Conservation (phyloP, 2,797 vertebrate species). For the Danio kyathit region DNA sequence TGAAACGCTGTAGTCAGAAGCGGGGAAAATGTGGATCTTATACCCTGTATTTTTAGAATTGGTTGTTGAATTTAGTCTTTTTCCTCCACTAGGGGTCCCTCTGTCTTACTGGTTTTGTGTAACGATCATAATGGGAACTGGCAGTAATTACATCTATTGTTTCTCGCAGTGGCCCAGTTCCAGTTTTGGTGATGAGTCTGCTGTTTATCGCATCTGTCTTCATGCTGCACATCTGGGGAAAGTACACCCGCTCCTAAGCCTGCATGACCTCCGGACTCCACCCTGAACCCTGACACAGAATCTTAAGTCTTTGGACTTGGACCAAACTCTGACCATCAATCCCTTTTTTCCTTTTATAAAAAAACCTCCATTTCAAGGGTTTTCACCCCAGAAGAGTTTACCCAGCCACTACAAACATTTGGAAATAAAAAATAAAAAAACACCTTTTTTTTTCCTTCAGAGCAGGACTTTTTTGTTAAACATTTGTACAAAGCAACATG, state of each 20-base stretch:
- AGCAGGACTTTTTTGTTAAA: conserved; percentile 43
- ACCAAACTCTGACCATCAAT: conserved; percentile 85
- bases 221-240: conserved; percentile 99
- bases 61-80: neutral
- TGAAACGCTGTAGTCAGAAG: too few relatives aligned
- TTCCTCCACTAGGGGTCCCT: conserved; percentile 54
- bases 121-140: neutral
- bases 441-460: neutral
- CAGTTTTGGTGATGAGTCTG: conserved; percentile 98
- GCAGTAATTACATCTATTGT: conserved; percentile 14
- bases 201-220: conserved; percentile 99
- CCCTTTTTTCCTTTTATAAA: conserved; percentile 19
- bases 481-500: conserved; percentile 75
- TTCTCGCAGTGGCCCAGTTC: conserved; percentile 91
- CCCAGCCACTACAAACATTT: conserved; percentile 44
- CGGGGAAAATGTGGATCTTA: neutral
- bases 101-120: conserved; percentile 20
- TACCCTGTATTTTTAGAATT: neutral
- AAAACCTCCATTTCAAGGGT: conserved; percentile 43
- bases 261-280: conserved; percentile 47
- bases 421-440: neutral
- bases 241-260: conserved; percentile 96
- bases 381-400: conserved; percentile 10
- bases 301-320: conserved; percentile 84
- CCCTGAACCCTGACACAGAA: conserved; percentile 64